These are phyloP conservation scores for Lingula anatina DNA, from an alignment of 2,888 invertebrate genomes.

Conservation along the genomic window DNA sequence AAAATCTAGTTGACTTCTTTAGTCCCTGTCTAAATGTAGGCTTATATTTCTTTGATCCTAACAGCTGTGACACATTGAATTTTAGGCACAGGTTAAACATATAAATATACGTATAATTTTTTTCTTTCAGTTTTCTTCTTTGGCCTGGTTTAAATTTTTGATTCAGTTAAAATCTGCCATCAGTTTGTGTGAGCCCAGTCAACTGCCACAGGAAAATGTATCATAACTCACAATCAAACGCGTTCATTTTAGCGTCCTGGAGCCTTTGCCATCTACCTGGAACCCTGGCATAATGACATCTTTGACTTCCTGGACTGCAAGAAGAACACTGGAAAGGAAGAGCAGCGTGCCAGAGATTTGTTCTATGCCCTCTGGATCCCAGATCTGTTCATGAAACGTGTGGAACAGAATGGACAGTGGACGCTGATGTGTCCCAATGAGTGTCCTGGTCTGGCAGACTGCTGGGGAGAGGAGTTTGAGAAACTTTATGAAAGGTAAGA, in stretches of 20 bases:
- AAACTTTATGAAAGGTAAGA: constrained; percentile 69
- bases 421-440: constrained; percentile 95
- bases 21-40: too few species aligned
- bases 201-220: too few species aligned
- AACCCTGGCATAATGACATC: constrained; percentile 98
- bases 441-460: constrained; percentile 82
- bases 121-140: too few species aligned
- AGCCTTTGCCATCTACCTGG: constrained; percentile 94
- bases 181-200: too few species aligned
- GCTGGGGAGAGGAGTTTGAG: constrained; percentile 95
- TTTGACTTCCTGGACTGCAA: constrained; percentile 91
- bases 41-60: too few species aligned
- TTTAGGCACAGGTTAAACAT: too few species aligned
- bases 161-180: too few species aligned
- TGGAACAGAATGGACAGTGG: constrained; percentile 77
- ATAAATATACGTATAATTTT: too few species aligned
- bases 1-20: too few species aligned
- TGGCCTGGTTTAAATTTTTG: too few species aligned
- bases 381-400: constrained; percentile 93
- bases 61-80: too few species aligned
- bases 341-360: constrained; percentile 86
- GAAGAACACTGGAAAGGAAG: constrained; percentile 94
- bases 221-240: too few species aligned
- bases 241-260: constrained; percentile 74
- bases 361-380: constrained; percentile 98